phyloP scores from a whole-genome alignment of 2,797 vertebrate genomes.

The Melanotaenia pygmaea region DNA sequence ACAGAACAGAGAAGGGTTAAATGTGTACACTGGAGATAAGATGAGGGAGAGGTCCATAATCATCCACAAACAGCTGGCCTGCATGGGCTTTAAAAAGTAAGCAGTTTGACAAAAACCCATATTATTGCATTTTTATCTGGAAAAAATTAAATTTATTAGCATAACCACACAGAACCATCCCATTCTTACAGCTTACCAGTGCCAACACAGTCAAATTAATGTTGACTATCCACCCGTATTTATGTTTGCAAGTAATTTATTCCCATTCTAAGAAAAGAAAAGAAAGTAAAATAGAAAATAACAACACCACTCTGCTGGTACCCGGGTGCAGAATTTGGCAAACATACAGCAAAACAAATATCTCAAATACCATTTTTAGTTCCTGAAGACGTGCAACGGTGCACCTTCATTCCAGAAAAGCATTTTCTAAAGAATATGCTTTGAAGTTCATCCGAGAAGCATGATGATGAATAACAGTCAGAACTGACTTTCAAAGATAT shows the following conservation, averaged over 20 bases:
- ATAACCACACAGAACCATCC: conserved; percentile 14
- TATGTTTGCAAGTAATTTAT: conserved; percentile 4
- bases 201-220: conserved; percentile 31
- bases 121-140: conserved; percentile 30
- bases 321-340: neutral
- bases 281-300: neutral
- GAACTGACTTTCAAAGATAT: conserved; percentile 6
- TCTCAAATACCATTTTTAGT: neutral
- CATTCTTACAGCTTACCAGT: conserved; percentile 59
- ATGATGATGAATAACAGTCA: conserved; percentile 1
- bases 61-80: conserved; percentile 49
- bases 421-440: conserved; percentile 13
- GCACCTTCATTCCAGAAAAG: neutral
- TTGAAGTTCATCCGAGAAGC: conserved; percentile 13
- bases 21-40: conserved; percentile 53
- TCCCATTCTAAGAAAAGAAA: neutral
- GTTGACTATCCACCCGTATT: neutral
- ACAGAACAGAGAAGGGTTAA: no score
- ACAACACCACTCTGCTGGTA: neutral
- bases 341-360: conserved; percentile 4
- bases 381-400: neutral
- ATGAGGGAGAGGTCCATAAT: conserved; percentile 58
- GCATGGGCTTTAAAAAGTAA: conserved; percentile 16
- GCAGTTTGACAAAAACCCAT: conserved; percentile 43
- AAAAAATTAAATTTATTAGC: conserved; percentile 47